phyloP scores from a whole-genome alignment of 2,888 invertebrate species.

The Steinernema carpocapsae region DNA sequence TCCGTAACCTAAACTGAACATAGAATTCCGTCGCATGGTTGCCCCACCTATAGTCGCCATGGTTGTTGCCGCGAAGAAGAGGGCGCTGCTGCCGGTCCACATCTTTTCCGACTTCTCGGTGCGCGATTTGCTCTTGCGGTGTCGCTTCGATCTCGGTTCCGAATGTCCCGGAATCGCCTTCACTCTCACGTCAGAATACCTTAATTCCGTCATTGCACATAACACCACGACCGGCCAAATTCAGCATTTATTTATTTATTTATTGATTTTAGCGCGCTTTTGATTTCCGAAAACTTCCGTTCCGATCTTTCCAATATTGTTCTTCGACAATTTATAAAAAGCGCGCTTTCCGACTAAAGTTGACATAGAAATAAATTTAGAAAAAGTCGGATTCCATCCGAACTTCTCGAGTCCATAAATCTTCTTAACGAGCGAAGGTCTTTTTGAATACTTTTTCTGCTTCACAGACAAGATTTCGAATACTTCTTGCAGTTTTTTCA shows the following conservation, averaged over 20 bases:
- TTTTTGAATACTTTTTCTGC: too few species aligned
- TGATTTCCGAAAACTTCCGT: too few species aligned
- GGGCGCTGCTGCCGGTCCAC: slow-evolving; percentile 67
- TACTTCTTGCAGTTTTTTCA: background rate
- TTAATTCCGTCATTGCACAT: slow-evolving; percentile 30
- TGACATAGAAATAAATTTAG: too few species aligned
- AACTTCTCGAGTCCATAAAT: too few species aligned
- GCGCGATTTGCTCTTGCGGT: slow-evolving; percentile 54
- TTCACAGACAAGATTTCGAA: background rate
- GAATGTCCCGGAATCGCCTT: slow-evolving; percentile 35
- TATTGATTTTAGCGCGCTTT: too few species aligned
- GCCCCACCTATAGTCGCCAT: slow-evolving; percentile 68
- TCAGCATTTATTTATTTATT: too few species aligned
- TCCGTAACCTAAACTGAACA: slow-evolving; percentile 58
- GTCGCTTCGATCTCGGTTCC: slow-evolving; percentile 47
- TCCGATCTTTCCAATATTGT: too few species aligned
- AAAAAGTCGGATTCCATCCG: too few species aligned
- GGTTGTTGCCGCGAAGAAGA: slow-evolving; percentile 69
- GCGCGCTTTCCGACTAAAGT: too few species aligned
- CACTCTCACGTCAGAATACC: slow-evolving; percentile 61
- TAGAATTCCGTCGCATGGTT: background rate
- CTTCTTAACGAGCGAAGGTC: too few species aligned
- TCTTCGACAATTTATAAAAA: too few species aligned
- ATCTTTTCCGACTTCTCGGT: slow-evolving; percentile 62
- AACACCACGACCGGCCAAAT: background rate